These are phyloP conservation scores for Orycteropus afer DNA, from an alignment of 2,113 vertebrate genomes.

Conservation along the genomic window DNA sequence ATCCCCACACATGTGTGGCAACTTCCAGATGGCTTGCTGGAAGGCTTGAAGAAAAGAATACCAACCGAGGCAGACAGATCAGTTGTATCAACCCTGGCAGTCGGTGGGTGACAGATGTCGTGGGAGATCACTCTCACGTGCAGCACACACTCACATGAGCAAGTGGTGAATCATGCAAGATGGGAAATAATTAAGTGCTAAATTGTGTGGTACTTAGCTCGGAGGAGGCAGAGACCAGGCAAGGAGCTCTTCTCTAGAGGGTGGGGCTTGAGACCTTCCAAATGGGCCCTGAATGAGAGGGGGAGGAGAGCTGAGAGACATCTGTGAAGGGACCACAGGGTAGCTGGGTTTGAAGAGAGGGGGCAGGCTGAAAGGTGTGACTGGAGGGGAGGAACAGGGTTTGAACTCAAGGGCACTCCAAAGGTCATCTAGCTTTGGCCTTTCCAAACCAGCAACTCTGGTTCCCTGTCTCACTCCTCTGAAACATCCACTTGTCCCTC, in stretches of 20 bases:
- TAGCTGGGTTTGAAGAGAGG: background rate
- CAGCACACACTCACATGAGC: fast-evolving
- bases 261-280: background rate
- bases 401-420: background rate
- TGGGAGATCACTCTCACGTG: background rate
- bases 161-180: background rate
- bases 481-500: too few species aligned
- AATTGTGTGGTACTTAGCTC: background rate
- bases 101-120: background rate
- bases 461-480: background rate
- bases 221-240: background rate
- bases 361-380: background rate
- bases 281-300: background rate
- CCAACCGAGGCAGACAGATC: background rate
- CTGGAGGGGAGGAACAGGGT: background rate
- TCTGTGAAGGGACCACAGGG: background rate
- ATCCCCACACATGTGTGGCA: background rate
- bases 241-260: background rate
- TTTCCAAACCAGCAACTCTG: background rate
- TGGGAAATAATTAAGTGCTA: background rate
- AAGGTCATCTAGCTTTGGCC: background rate
- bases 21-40: background rate
- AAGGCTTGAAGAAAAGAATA: background rate
- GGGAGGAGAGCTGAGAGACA: background rate
- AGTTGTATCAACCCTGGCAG: background rate